Base-by-base conservation (phyloP, 2,113 vertebrate species). In the Archocentrus centrarchus region DNA sequence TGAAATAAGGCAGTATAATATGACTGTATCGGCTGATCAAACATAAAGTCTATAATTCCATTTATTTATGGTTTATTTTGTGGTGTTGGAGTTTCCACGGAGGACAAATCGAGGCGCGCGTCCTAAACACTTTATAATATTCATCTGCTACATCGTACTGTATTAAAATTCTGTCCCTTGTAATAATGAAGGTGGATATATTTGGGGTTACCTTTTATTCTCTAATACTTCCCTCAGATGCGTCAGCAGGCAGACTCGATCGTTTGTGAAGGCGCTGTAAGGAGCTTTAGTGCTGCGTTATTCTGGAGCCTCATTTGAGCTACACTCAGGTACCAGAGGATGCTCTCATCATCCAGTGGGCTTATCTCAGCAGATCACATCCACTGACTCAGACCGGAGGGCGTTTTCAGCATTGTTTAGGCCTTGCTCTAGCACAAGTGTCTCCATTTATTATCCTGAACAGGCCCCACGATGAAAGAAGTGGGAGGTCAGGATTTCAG, bases 291-390 rank as follows among this genome's bases (percentile, higher is more conserved):
- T 70, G 9, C 15, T 24, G 9, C 27, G 5, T 50, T 50, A 50
- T 70, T 70, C 41, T 70, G 24, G 47, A 70, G 41, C 41, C 41
- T 70, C 47, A 10, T 70, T 62, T 37, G 35, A 62, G 32, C 32
- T 62, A 35, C 37, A 50, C 41, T 70, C 24, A 7, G 41, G 15
- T 50, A 70, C 9, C 70, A 22, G 50, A 57, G 57, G 75, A 44
- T 77, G 57, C 75, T 41, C 5, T 27, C 39, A 60, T 60, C 58
- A 77, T 57, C n/a, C 75, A 30, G 75, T 17, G 27, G 39, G 22
- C 75, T 77, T 77, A 77, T 44, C 58, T 77, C 75, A 77, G 58
- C 39, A 77, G 37, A 77, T 77, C 18, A 6, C 24, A 44, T 44
- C 58, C 58, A 44, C 57, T 30, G 75, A 60, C 22, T 77, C 75